Evolutionary conservation across 2,797 vertebrate genomes (phyloP).

Genomic region (Rhinophrynus dorsalis): DNA sequence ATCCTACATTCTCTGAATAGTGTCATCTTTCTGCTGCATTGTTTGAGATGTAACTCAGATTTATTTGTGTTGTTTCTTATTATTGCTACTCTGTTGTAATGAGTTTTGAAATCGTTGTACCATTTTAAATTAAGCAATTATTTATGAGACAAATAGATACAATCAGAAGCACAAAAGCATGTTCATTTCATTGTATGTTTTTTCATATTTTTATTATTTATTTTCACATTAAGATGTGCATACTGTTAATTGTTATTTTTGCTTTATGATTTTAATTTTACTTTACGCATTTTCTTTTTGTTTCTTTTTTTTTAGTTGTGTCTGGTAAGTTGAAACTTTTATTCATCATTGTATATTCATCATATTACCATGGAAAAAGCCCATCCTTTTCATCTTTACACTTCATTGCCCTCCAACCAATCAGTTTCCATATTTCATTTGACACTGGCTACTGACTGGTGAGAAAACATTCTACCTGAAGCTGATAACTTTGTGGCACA

Average conservation of each 20-base stretch:
- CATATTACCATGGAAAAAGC: constrained; percentile 88
- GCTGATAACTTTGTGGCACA: constrained; percentile 82
- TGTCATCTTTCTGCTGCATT: constrained; percentile 19
- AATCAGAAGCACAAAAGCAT: neutral
- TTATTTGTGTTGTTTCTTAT: constrained; percentile 40
- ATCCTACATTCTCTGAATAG: constrained; percentile 21
- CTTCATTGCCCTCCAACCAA: constrained; percentile 86
- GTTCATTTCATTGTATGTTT: neutral
- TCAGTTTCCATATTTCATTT: constrained; percentile 89
- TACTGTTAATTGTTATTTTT: constrained; percentile 57
- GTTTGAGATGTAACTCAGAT: constrained; percentile 19
- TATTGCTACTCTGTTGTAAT: constrained; percentile 49
- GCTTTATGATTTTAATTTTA: constrained; percentile 79
- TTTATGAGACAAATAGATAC: neutral
- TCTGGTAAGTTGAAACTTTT: constrained; percentile 99
- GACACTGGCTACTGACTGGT: constrained; percentile 84
- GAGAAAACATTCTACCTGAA: constrained; percentile 74
- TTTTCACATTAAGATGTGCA: constrained; percentile 51
- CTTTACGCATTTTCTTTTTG: constrained; percentile 83
- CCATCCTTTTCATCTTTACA: constrained; percentile 88
- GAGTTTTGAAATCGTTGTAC: constrained; percentile 19
- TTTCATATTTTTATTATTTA: constrained; percentile 44
- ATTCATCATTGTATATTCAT: constrained; percentile 93
- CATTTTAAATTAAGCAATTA: constrained; percentile 42
- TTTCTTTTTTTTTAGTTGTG: constrained; percentile 90